phyloP scores from a whole-genome alignment of 1,140 invertebrate genomes.

The Trachymyrmex septentrionalis region DNA sequence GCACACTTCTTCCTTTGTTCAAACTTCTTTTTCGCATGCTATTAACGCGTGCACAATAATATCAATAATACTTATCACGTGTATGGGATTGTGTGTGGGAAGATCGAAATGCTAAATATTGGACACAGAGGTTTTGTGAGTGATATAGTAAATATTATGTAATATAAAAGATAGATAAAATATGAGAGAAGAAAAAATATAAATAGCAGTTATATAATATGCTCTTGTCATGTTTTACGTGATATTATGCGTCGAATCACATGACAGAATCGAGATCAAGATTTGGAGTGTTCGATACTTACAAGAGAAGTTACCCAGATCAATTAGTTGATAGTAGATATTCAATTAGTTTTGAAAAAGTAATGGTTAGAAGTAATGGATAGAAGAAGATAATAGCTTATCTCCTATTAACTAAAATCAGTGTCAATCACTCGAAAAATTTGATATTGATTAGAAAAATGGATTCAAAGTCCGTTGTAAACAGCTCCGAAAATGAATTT shows the following conservation, averaged over 20 bases:
- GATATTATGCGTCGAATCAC: not conserved
- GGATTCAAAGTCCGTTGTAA: too few species aligned
- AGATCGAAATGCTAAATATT: not conserved
- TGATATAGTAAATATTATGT: not conserved
- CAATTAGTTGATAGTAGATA: too few species aligned
- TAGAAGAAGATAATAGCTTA: too few species aligned
- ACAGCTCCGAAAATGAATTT: too few species aligned
- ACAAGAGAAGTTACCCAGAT: not conserved
- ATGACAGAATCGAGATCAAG: not conserved
- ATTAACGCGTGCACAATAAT: not conserved
- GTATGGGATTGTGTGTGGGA: not conserved
- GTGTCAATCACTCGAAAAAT: too few species aligned
- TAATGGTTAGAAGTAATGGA: too few species aligned
- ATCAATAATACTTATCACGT: not conserved
- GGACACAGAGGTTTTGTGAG: not conserved
- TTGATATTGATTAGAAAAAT: too few species aligned
- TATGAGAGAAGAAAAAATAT: not conserved
- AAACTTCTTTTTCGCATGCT: not conserved
- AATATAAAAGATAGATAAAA: not conserved
- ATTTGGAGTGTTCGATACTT: constrained; percentile 64
- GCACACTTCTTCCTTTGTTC: not conserved
- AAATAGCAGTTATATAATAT: not conserved
- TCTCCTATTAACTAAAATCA: too few species aligned
- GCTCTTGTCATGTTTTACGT: not conserved
- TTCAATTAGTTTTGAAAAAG: too few species aligned